Percentiles rank a stretch among this genome's conserved stretches.
Conservation (phyloP, 1,140 invertebrate species). For the Aporrectodea caliginosa region DNA sequence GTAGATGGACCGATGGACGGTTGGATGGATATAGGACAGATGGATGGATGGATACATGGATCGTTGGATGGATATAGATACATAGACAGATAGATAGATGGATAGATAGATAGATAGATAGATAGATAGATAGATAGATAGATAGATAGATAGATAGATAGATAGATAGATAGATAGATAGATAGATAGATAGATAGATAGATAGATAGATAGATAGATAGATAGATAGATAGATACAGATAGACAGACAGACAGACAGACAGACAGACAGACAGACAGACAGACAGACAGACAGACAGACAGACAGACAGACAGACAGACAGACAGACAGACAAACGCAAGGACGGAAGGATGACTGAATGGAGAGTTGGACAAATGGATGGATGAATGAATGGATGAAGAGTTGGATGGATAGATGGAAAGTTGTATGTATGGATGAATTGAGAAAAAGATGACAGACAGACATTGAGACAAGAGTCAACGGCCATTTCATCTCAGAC, state of each 20-base stretch:
- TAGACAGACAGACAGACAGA: background rate
- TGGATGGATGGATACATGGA: no score
- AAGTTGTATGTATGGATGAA: constrained; percentile 28
- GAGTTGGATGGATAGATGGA: constrained; percentile 30
- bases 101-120: no score
- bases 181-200: no score
- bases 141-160: no score
- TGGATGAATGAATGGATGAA: constrained; percentile 33
- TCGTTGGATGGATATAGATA: no score
- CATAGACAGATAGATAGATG: no score
- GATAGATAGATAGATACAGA: background rate
- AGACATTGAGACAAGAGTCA: constrained; percentile 30
- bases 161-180: no score
- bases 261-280: constrained; percentile 1
- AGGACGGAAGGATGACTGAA: constrained; percentile 32
- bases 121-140: no score
- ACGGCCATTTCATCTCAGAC: no score
- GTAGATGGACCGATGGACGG: no score
- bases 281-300: background rate
- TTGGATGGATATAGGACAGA: no score
- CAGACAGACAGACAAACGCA: constrained; percentile 18
- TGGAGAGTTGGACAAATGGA: constrained; percentile 30
- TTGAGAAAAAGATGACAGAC: constrained; percentile 26
- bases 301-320: constrained; percentile 1
- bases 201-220: no score